Base-by-base conservation (phyloP, 1,140 invertebrate species). In the Phymorhynchus buccinoides region DNA sequence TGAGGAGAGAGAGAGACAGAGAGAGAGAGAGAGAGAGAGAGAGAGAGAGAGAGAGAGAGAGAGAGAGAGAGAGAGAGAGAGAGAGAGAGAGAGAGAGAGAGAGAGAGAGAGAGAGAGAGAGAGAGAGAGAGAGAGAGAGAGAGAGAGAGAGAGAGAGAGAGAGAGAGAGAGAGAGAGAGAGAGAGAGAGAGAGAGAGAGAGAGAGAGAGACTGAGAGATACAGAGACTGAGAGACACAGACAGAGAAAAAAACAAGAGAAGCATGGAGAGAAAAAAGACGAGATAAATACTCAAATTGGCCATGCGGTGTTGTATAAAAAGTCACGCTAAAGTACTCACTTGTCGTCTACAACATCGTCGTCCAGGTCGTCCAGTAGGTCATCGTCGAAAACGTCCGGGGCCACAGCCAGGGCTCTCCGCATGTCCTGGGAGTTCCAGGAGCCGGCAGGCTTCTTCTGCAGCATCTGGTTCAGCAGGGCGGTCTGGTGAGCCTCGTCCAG, bases 351-450 rank as follows among this genome's bases (percentile, higher is more conserved):
- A 16, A 86, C 39, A 22, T 86, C 77, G 14, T 84, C 82, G 35
- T 41, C 16, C 7, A 86, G 71, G 48, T 82, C 83, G 12, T 86
- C 83, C 27, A 86, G 52, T 30, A 86, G 73, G 35, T 84, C 86
- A 32, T 86, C 86, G 37, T 86, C 86, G 44, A 86, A 77, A 32
- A 82, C 86, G 66, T 86, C 83, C 16, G 86, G 83, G 1, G 86
- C 83, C 32, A 86, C 37, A 6, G 32, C 27, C 18, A 86, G n/a
- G 41, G 80, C 39, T 9, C 80, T 42, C 66, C 78, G 84, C 27
- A 86, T 66, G 30, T 84, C 83, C 27, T 78, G 78, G 18, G 80
- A 80, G 0, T 41, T 62, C 66, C 78, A 75, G 27, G 32, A 56
- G 44, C 6, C 30, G 18, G 42, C 16, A 0, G 77, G 75, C 32